A percentile compares a stretch with the other conserved stretches of the same genome.
Conservation (phyloP, 2,797 vertebrate genomes). For the Mormyrus proboscirostris region DNA sequence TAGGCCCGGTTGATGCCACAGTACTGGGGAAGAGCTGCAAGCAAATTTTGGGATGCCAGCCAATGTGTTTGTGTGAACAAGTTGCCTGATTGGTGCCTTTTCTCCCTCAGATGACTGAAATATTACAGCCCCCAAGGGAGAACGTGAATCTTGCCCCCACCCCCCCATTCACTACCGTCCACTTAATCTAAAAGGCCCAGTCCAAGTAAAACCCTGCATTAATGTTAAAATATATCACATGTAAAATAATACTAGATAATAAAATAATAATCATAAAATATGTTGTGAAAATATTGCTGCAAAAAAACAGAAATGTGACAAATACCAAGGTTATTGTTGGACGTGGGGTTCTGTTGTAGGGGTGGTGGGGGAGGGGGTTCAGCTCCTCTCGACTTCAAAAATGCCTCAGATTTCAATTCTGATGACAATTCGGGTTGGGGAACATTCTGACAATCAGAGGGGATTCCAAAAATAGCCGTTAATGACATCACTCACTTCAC, state of each 20-base stretch:
- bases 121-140: background rate
- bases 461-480: background rate
- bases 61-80: background rate
- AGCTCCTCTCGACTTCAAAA: background rate
- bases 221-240: background rate
- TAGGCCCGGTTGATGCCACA: background rate
- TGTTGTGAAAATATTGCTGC: background rate
- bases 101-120: slow-evolving; percentile 9
- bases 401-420: background rate
- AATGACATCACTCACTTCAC: background rate
- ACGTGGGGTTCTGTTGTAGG: background rate
- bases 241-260: background rate
- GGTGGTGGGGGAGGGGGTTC: background rate
- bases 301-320: background rate
- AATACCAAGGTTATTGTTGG: background rate
- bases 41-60: background rate
- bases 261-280: background rate
- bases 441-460: background rate
- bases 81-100: background rate
- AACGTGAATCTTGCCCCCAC: background rate
- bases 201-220: background rate
- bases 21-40: background rate
- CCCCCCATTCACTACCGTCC: background rate
- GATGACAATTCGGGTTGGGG: background rate
- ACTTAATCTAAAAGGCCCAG: background rate